A percentile compares a stretch with the other conserved stretches of the same genome.
phyloP scores from a whole-genome alignment of 1,140 invertebrate species.

The Aphelinus atriplicis region DNA sequence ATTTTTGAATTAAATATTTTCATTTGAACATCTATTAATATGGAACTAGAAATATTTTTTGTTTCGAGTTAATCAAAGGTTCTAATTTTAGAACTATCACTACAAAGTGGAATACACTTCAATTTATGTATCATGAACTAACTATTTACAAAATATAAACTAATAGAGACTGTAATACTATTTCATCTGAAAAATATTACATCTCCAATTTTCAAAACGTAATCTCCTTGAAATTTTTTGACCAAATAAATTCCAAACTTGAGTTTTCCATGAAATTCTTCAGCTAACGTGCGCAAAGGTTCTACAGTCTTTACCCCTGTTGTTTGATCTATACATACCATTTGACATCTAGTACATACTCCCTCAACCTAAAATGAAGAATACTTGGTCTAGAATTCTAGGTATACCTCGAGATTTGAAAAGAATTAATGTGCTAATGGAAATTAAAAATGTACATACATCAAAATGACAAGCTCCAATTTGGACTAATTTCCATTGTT shows the following conservation, averaged over 20 bases:
- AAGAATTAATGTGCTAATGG: too few relatives aligned
- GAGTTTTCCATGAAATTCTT: constrained; percentile 78
- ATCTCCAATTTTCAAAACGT: constrained; percentile 55
- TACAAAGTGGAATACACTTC: too few relatives aligned
- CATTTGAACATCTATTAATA: too few relatives aligned
- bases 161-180: neutral
- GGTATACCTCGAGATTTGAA: too few relatives aligned
- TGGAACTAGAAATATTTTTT: too few relatives aligned
- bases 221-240: constrained; percentile 40
- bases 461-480: constrained; percentile 78
- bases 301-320: constrained; percentile 84
- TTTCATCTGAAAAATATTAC: constrained; percentile 32
- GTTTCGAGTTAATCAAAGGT: too few relatives aligned
- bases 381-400: neutral
- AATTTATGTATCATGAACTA: too few relatives aligned
- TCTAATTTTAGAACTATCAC: too few relatives aligned
- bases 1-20: too few relatives aligned
- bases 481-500: constrained; percentile 73
- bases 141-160: too few relatives aligned
- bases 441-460: constrained; percentile 59
- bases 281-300: constrained; percentile 83
- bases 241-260: constrained; percentile 80
- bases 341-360: constrained; percentile 88
- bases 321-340: constrained; percentile 91
- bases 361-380: constrained; percentile 72